Evolutionary conservation across 2,113 vertebrate species (phyloP).

Genomic region (Pseudorhombus dupliciocellatus): DNA sequence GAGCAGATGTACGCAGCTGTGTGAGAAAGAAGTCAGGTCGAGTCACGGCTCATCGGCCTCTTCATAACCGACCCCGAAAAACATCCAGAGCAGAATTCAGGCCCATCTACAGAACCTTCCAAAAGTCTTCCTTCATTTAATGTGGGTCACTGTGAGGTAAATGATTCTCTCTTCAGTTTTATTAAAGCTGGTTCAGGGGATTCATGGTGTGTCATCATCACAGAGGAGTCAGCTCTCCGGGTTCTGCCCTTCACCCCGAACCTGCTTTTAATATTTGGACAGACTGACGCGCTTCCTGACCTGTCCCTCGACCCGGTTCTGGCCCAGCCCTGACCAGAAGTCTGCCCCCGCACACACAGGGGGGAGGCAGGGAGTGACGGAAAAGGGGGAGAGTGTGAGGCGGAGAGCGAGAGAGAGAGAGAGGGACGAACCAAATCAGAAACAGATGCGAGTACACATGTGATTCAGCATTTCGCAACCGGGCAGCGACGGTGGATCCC

Average conservation of each 20-base stretch:
- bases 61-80: constrained; percentile 43
- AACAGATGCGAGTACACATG: constrained; percentile 81
- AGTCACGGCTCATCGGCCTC: constrained; percentile 58
- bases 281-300: constrained; percentile 75
- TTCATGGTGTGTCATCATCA: constrained; percentile 33
- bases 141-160: too few species aligned
- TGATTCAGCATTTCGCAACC: constrained; percentile 74
- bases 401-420: constrained; percentile 48
- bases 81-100: not conserved
- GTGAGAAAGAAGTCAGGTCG: constrained; percentile 23
- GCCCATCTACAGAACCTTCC: too few species aligned
- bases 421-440: constrained; percentile 74
- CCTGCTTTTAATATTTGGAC: constrained; percentile 68
- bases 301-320: constrained; percentile 59
- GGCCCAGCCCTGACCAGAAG: constrained; percentile 47
- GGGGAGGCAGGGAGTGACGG: constrained; percentile 56
- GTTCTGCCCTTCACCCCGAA: constrained; percentile 43
- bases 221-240: constrained; percentile 14
- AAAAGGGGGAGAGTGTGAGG: constrained; percentile 25
- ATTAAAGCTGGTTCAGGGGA: constrained; percentile 10
- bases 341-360: constrained; percentile 64
- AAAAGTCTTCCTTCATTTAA: not conserved
- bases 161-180: not conserved
- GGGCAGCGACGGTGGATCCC: constrained; percentile 24
- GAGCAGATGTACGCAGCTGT: constrained; percentile 23